phyloP scores from a whole-genome alignment of 2,797 vertebrate genomes.

The Sebastes matsubarae region DNA sequence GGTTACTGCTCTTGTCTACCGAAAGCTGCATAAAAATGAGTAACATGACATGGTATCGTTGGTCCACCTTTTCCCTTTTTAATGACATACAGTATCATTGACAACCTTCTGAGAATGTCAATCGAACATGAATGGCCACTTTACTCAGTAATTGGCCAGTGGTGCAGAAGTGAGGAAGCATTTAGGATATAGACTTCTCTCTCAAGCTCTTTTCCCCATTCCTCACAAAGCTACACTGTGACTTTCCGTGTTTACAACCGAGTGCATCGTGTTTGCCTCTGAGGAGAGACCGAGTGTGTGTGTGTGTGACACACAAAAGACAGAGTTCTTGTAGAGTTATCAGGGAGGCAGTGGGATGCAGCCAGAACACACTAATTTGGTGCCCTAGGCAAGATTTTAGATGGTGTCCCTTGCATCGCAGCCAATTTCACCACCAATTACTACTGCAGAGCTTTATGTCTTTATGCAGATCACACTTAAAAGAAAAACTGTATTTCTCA shows the following conservation, averaged over 20 bases:
- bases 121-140: background rate
- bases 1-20: background rate
- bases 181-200: background rate
- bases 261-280: too few relatives aligned
- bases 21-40: background rate
- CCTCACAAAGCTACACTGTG: too few relatives aligned
- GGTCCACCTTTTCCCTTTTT: background rate
- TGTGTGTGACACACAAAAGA: background rate
- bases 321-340: background rate
- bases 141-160: background rate
- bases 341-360: background rate
- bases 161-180: background rate
- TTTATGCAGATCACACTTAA: too few relatives aligned
- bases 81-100: too few relatives aligned
- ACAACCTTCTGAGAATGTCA: background rate
- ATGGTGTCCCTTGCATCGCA: background rate
- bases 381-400: background rate
- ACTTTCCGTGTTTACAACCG: too few relatives aligned
- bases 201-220: too few relatives aligned
- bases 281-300: too few relatives aligned
- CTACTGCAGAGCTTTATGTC: background rate
- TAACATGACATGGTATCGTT: background rate
- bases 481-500: too few relatives aligned
- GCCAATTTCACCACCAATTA: background rate
- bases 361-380: background rate